Conservation (phyloP, 2,797 vertebrate genomes). For the Diplodus puntazzo region DNA sequence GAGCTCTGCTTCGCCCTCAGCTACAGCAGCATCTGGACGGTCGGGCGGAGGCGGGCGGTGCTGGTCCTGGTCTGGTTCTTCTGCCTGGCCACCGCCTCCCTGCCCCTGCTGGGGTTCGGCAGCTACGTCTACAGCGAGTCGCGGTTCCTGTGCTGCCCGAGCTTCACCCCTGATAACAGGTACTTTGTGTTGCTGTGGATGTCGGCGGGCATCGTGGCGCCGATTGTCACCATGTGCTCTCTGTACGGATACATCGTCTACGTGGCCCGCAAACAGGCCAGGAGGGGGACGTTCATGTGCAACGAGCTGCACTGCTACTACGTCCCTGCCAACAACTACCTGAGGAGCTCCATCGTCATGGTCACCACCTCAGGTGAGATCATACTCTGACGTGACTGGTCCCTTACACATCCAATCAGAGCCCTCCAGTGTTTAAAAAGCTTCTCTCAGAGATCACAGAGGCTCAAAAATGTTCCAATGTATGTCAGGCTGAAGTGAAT, state of each 20-base stretch:
- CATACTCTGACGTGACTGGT: not conserved
- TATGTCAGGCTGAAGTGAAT: not conserved
- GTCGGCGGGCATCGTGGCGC: conserved; percentile 65
- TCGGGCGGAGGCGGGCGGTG: conserved; percentile 58
- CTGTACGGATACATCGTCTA: conserved; percentile 82
- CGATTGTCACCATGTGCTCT: conserved; percentile 75
- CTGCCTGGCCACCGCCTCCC: conserved; percentile 67
- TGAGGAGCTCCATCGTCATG: conserved; percentile 85
- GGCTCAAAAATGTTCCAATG: too few species aligned
- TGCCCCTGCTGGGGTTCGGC: conserved; percentile 84
- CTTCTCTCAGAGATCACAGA: not conserved
- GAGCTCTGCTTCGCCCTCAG: conserved; percentile 85
- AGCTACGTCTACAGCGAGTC: conserved; percentile 79
- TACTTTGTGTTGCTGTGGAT: conserved; percentile 76
- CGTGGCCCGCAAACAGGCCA: conserved; percentile 82
- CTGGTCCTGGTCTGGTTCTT: conserved; percentile 79
- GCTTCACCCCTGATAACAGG: conserved; percentile 63
- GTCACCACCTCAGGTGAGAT: conserved; percentile 81
- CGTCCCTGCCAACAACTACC: conserved; percentile 85
- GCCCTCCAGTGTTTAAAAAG: not conserved
- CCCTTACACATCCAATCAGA: not conserved
- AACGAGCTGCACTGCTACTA: conserved; percentile 87
- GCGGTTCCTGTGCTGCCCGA: conserved; percentile 77
- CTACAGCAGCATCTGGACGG: conserved; percentile 79
- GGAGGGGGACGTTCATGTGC: conserved; percentile 85